phyloP scores from a whole-genome alignment of 2,888 invertebrate species.

The Eurytoma adleriae region DNA sequence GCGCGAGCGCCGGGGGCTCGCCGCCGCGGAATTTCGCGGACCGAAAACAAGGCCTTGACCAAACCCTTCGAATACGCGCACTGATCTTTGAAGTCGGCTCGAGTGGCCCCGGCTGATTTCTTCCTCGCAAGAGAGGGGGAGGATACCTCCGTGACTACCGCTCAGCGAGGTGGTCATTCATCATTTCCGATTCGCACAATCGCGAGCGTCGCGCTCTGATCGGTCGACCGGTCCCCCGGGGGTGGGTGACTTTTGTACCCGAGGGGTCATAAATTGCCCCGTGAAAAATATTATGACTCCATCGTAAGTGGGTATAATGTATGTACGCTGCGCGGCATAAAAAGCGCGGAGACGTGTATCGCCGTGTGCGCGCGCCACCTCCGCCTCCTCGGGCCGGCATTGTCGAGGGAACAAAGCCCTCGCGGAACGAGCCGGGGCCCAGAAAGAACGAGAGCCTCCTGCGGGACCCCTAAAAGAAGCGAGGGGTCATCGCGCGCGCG shows the following conservation, averaged over 20 bases:
- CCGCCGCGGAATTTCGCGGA: too few relatives aligned
- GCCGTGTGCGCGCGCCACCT: slow-evolving; percentile 24
- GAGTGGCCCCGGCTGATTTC: not conserved
- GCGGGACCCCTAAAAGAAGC: slow-evolving; percentile 56
- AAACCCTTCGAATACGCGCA: too few relatives aligned
- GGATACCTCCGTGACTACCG: too few relatives aligned
- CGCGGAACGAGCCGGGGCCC: slow-evolving; percentile 52
- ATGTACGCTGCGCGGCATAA: slow-evolving; percentile 66
- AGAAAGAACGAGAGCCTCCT: slow-evolving; percentile 46
- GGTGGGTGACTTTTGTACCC: not conserved
- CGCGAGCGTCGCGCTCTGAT: too few relatives aligned
- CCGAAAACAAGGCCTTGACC: too few relatives aligned
- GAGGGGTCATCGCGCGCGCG: slow-evolving; percentile 35
- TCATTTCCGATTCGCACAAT: too few relatives aligned
- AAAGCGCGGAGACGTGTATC: slow-evolving; percentile 58
- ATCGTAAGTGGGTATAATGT: slow-evolving; percentile 66
- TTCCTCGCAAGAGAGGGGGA: too few relatives aligned
- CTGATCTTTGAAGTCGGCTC: not conserved
- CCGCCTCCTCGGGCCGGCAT: slow-evolving; percentile 60
- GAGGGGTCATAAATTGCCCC: slow-evolving; percentile 59
- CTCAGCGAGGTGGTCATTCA: too few relatives aligned
- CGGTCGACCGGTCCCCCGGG: too few relatives aligned
- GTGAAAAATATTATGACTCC: slow-evolving; percentile 67
- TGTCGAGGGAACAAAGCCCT: slow-evolving; percentile 71
- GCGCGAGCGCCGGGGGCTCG: too few relatives aligned